Conservation (phyloP, 2,797 vertebrate genomes). For the Podarcis siculus region DNA sequence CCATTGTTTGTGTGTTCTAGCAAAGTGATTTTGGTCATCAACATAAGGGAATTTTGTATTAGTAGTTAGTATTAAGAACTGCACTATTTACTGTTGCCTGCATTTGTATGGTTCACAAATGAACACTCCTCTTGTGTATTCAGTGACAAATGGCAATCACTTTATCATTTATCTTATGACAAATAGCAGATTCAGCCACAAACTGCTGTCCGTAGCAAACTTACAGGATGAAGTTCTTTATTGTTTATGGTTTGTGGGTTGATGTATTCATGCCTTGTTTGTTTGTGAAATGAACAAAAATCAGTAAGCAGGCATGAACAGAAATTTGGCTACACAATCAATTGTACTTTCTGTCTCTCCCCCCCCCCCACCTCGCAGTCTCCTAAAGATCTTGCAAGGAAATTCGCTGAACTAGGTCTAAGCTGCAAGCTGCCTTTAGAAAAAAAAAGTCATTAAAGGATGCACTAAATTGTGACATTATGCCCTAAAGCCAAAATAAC, state of each 20-base stretch:
- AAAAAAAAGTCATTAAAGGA: slow-evolving; percentile 79
- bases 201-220: slow-evolving; percentile 88
- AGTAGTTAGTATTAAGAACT: slow-evolving; percentile 73
- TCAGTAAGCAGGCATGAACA: slow-evolving; percentile 85
- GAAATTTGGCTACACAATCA: slow-evolving; percentile 82
- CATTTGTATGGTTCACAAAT: slow-evolving; percentile 79
- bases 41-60: slow-evolving; percentile 64
- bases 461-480: slow-evolving; percentile 85
- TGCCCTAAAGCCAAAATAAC: slow-evolving; percentile 84
- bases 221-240: slow-evolving; percentile 90
- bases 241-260: slow-evolving; percentile 88
- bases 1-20: slow-evolving; percentile 28
- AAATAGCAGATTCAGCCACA: slow-evolving; percentile 87
- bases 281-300: slow-evolving; percentile 89
- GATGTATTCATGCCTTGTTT: slow-evolving; percentile 91
- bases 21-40: slow-evolving; percentile 59
- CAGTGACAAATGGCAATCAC: slow-evolving; percentile 88
- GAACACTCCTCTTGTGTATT: slow-evolving; percentile 83
- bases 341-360: slow-evolving; percentile 72
- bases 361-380: slow-evolving; percentile 43
- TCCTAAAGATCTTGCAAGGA: slow-evolving; percentile 81
- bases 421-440: slow-evolving; percentile 77
- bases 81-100: slow-evolving; percentile 78
- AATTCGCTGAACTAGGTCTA: slow-evolving; percentile 83
- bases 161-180: slow-evolving; percentile 89